These are phyloP conservation scores for Geopemphigus sp. DNA, from an alignment of 1,140 invertebrate species.

Conservation along the genomic window DNA sequence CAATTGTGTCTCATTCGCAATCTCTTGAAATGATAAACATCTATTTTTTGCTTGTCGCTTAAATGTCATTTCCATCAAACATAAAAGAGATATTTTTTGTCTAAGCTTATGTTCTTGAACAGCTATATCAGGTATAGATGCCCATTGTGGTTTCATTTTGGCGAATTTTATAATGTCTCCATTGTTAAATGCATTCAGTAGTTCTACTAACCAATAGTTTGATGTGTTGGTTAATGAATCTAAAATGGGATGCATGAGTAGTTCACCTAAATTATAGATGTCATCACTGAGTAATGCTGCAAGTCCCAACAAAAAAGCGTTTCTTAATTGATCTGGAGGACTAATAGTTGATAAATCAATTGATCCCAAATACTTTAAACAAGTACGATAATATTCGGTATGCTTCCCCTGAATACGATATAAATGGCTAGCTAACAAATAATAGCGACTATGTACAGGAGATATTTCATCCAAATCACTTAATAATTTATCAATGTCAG, in stretches of 20 bases:
- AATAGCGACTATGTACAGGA: slow-evolving; percentile 91
- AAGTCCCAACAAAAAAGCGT: slow-evolving; percentile 87
- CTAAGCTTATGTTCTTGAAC: slow-evolving; percentile 78
- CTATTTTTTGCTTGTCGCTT: slow-evolving; percentile 66
- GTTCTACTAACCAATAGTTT: slow-evolving; percentile 84
- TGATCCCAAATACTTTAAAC: slow-evolving; percentile 92
- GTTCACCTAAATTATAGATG: slow-evolving; percentile 96
- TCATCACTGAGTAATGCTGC: slow-evolving; percentile 92
- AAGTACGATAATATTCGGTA: slow-evolving; percentile 91
- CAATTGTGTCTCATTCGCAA: slow-evolving; percentile 79
- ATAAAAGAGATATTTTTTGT: slow-evolving; percentile 91
- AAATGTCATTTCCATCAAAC: slow-evolving; percentile 92
- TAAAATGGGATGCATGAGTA: slow-evolving; percentile 91
- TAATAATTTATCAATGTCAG: slow-evolving; percentile 81
- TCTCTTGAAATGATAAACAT: slow-evolving; percentile 87
- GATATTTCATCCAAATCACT: slow-evolving; percentile 89
- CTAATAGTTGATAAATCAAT: slow-evolving; percentile 71
- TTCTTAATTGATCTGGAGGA: slow-evolving; percentile 70
- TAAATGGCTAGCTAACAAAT: slow-evolving; percentile 89
- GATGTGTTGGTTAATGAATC: slow-evolving; percentile 77
- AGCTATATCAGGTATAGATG: slow-evolving; percentile 81
- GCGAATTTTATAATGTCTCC: slow-evolving; percentile 87
- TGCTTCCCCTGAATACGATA: slow-evolving; percentile 83
- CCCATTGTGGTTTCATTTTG: slow-evolving; percentile 75
- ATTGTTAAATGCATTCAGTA: slow-evolving; percentile 88